Conservation (phyloP, 2,888 invertebrate genomes). For the Tinea trinotella region DNA sequence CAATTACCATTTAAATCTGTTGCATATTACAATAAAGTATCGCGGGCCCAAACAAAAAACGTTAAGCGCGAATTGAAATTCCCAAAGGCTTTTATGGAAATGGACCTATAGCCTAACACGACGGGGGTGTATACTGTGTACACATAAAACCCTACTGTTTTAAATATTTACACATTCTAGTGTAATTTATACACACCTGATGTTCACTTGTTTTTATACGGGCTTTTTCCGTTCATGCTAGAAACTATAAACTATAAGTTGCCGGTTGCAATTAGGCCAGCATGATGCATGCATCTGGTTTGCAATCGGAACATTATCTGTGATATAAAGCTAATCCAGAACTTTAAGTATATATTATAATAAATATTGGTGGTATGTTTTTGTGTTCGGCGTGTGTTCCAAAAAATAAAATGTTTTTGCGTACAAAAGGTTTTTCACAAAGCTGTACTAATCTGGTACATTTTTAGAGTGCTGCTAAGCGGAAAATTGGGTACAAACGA, state of each 20-base stretch:
- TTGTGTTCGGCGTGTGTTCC: not conserved
- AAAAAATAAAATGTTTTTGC: not conserved
- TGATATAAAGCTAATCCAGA: too few species aligned
- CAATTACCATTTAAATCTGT: not conserved
- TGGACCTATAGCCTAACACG: conserved; percentile 56
- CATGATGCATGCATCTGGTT: too few species aligned
- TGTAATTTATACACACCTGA: conserved; percentile 13
- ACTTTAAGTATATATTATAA: too few species aligned
- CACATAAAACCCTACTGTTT: conserved; percentile 48
- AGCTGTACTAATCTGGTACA: conserved; percentile 2
- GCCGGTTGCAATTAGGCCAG: too few species aligned
- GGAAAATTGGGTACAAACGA: not conserved
- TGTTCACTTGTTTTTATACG: conserved; percentile 17
- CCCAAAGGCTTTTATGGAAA: conserved; percentile 71
- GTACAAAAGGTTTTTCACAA: not conserved
- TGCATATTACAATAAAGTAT: not conserved
- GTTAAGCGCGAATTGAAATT: conserved; percentile 67
- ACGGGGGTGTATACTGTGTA: conserved; percentile 13
- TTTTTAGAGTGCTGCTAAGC: not conserved
- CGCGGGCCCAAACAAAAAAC: conserved; percentile 31
- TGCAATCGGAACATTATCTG: too few species aligned
- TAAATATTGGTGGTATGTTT: not conserved
- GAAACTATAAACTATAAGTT: too few species aligned
- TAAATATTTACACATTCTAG: conserved; percentile 55
- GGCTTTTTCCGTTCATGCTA: too few species aligned